A percentile compares a stretch with the other conserved stretches of the same genome.
Conservation (phyloP, 2,888 invertebrate species). For the Lithophane leautieri region DNA sequence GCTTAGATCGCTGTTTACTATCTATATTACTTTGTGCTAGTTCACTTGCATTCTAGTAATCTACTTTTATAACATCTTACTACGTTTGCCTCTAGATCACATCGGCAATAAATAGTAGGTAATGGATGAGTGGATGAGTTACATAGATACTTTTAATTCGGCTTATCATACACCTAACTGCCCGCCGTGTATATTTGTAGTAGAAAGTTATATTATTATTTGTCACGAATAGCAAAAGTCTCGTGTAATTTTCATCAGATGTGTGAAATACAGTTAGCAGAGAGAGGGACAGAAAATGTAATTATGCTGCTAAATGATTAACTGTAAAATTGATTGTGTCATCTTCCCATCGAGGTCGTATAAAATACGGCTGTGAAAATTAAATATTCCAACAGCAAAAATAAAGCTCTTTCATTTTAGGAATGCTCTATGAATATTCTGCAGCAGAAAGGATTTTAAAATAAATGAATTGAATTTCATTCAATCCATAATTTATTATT, state of each 20-base stretch:
- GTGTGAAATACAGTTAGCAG: slow-evolving; percentile 34
- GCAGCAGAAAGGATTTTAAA: slow-evolving; percentile 7
- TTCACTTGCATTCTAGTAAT: slow-evolving; percentile 34
- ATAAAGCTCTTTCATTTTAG: slow-evolving; percentile 15
- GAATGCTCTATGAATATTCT: slow-evolving; percentile 25
- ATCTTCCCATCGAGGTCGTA: slow-evolving; percentile 34
- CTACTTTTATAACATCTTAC: slow-evolving; percentile 4
- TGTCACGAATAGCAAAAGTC: background rate
- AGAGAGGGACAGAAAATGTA: slow-evolving; percentile 17
- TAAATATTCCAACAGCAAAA: slow-evolving; percentile 35
- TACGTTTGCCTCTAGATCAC: background rate
- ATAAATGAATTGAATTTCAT: background rate
- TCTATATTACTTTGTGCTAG: slow-evolving; percentile 40
- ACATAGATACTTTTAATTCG: too few relatives aligned
- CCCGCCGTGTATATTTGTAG: background rate
- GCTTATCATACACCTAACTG: background rate
- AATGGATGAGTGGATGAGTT: background rate
- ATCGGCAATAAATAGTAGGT: background rate
- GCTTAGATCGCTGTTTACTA: slow-evolving; percentile 49
- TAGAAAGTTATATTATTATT: background rate
- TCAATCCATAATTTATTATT: slow-evolving; percentile 28
- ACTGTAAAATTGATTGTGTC: slow-evolving; percentile 47
- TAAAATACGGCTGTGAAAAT: slow-evolving; percentile 36
- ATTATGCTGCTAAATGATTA: slow-evolving; percentile 32
- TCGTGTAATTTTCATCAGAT: slow-evolving; percentile 4